A percentile compares a stretch with the other conserved stretches of the same genome.
These are phyloP conservation scores for Helarctos malayanus DNA, from an alignment of 2,797 vertebrate species.

Conservation along the genomic window DNA sequence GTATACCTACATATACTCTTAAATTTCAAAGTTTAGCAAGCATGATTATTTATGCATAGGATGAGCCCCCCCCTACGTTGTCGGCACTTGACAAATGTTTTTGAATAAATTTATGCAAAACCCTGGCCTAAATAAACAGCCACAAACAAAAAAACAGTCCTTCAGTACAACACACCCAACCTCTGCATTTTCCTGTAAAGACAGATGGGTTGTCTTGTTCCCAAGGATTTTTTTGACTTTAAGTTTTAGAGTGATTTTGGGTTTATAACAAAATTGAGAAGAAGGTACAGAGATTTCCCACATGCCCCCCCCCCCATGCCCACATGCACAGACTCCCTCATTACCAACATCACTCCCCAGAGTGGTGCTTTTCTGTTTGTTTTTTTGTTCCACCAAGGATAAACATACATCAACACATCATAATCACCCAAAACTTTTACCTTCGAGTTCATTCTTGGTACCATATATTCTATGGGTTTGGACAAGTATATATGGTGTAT, in stretches of 20 bases:
- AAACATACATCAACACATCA: not conserved
- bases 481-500: not conserved
- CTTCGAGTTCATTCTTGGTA: not conserved
- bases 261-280: not conserved
- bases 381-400: not conserved
- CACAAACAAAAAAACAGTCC: not conserved
- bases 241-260: not conserved
- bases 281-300: not conserved
- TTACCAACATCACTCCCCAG: not conserved
- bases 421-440: not conserved
- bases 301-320: not conserved
- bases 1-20: not conserved
- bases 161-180: fast-evolving
- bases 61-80: not conserved
- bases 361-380: not conserved
- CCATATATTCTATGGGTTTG: not conserved
- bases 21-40: not conserved
- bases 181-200: not conserved
- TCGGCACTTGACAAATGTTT: not conserved
- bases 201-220: not conserved
- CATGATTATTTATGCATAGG: not conserved
- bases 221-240: not conserved
- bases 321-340: not conserved
- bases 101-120: not conserved
- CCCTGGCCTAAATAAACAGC: not conserved